Percentiles rank a stretch among this genome's conserved stretches.
phyloP scores from a whole-genome alignment of 2,888 invertebrate species.

The Mythimna albipuncta region DNA sequence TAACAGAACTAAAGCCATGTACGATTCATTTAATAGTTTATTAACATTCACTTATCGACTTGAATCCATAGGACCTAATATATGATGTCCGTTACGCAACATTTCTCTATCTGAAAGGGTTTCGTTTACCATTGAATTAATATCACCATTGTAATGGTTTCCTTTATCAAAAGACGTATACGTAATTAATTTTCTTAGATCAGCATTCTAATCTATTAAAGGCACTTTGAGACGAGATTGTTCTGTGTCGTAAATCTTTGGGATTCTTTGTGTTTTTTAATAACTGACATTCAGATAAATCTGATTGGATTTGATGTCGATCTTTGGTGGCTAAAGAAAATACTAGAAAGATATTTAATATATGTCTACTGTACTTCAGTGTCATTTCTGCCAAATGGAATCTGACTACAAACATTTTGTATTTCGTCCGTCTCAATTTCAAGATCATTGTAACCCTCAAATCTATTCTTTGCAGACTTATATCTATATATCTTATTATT shows the following conservation, averaged over 20 bases:
- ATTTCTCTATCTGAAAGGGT: conserved; percentile 38
- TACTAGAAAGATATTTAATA: background rate
- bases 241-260: conserved; percentile 38
- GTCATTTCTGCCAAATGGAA: background rate
- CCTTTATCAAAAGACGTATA: conserved; percentile 33
- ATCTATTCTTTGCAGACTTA: background rate
- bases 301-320: conserved; percentile 6
- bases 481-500: background rate
- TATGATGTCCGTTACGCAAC: conserved; percentile 44
- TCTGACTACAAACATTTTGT: background rate
- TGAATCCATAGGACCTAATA: conserved; percentile 21
- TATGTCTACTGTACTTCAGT: background rate
- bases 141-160: conserved; percentile 38
- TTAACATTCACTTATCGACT: conserved; percentile 36
- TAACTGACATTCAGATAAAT: conserved; percentile 19
- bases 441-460: background rate
- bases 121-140: conserved; percentile 38
- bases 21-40: conserved; percentile 35
- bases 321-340: background rate
- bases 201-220: conserved; percentile 33
- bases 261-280: conserved; percentile 21
- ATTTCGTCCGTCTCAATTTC: background rate
- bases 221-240: conserved; percentile 17
- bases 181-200: conserved; percentile 42
- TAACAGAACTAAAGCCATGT: conserved; percentile 25